Percentiles rank a stretch among this genome's conserved stretches.
phyloP scores from a whole-genome alignment of 2,797 vertebrate genomes.

The Cossypha caffra region DNA sequence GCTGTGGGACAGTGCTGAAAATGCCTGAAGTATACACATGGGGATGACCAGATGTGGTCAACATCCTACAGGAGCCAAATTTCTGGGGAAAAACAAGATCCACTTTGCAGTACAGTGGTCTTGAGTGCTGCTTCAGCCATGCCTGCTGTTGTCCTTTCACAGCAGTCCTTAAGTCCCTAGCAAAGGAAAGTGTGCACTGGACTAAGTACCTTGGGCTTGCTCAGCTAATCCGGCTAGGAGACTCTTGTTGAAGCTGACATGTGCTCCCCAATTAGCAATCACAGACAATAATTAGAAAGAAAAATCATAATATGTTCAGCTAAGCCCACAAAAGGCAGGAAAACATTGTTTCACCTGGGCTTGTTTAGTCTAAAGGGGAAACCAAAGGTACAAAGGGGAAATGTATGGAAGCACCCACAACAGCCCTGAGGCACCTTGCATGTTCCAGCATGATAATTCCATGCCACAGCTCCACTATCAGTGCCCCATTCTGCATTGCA shows the following conservation, averaged over 20 bases:
- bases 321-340: neutral
- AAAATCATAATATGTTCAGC: neutral
- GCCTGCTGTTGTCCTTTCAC: neutral
- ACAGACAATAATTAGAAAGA: neutral
- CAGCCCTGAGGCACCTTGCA: neutral
- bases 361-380: neutral
- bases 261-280: neutral
- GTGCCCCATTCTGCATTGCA: neutral
- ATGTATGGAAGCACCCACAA: rapidly evolving
- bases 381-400: neutral
- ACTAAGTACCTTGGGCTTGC: neutral
- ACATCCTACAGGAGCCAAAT: neutral
- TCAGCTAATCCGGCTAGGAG: neutral
- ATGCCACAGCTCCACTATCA: rapidly evolving
- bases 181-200: neutral
- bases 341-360: rapidly evolving
- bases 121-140: neutral
- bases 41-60: neutral
- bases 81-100: neutral
- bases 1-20: neutral
- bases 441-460: neutral
- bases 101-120: neutral
- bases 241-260: neutral
- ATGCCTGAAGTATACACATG: neutral
- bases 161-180: neutral